Percentiles rank a stretch among this genome's conserved stretches.
These are phyloP conservation scores for Umimayanthus chanpuru DNA, from an alignment of 92 coral and sea anemone genomes.

Conservation along the genomic window DNA sequence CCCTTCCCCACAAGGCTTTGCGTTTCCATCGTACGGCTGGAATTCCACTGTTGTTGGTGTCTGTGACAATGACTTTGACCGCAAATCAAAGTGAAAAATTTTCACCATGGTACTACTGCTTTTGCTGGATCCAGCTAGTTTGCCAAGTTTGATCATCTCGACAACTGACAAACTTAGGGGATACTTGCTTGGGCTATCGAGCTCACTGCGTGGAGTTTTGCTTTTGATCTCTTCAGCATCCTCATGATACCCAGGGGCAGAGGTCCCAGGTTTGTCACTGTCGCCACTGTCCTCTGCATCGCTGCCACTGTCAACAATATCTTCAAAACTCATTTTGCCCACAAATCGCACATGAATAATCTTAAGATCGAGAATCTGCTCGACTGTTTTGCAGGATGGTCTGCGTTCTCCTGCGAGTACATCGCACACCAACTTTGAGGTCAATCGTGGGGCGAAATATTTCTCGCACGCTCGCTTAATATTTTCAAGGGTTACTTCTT, in stretches of 20 bases:
- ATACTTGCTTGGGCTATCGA: background rate
- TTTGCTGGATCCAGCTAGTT: too few relatives aligned
- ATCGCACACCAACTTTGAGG: too few relatives aligned
- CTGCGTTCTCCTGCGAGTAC: too few relatives aligned
- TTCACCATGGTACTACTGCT: background rate
- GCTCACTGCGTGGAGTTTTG: background rate
- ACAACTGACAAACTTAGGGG: background rate
- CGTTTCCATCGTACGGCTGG: background rate
- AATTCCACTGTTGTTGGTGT: constrained; percentile 19
- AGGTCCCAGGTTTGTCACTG: background rate
- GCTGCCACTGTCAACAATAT: background rate
- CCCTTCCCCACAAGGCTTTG: background rate
- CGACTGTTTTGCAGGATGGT: too few relatives aligned
- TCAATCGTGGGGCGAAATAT: too few relatives aligned
- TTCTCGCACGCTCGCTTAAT: too few relatives aligned
- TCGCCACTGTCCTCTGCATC: constrained; percentile 6
- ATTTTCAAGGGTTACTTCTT: too few relatives aligned
- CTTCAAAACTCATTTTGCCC: constrained; percentile 1
- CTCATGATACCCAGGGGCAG: background rate
- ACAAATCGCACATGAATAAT: too few relatives aligned
- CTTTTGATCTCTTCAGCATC: constrained; percentile 1
- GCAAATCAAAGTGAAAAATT: background rate
- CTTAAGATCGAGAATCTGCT: too few relatives aligned
- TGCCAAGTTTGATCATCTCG: background rate
- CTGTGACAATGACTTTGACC: background rate